phyloP scores from a whole-genome alignment of 2,113 vertebrate species.

The Myotis davidii region DNA sequence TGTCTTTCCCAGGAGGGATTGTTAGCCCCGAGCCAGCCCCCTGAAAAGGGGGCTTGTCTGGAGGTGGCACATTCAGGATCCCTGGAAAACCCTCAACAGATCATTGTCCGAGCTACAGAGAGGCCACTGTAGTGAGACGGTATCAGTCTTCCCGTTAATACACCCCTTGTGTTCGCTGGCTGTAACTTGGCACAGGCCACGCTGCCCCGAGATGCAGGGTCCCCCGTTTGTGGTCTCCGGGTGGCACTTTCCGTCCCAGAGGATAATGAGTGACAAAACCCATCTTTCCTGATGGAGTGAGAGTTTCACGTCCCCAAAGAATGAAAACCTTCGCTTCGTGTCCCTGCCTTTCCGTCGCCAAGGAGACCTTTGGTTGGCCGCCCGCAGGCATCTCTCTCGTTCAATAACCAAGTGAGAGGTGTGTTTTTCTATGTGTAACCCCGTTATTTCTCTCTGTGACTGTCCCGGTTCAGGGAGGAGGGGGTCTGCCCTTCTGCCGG shows the following conservation, averaged over 20 bases:
- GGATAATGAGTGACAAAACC: conserved; percentile 64
- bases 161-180: conserved; percentile 75
- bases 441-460: neutral
- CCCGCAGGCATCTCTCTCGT: conserved; percentile 14
- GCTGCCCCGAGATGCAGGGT: conserved; percentile 41
- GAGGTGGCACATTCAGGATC: conserved; percentile 70
- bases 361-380: conserved; percentile 35
- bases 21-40: conserved; percentile 61
- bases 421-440: neutral
- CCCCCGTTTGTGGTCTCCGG: conserved; percentile 45
- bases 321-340: conserved; percentile 37
- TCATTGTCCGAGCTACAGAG: conserved; percentile 72
- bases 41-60: conserved; percentile 57
- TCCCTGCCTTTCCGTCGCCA: conserved; percentile 34
- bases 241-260: conserved; percentile 39
- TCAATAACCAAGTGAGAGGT: conserved; percentile 59
- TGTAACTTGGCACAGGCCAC: conserved; percentile 53
- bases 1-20: conserved; percentile 57
- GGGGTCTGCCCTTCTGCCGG: neutral
- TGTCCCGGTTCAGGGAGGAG: neutral
- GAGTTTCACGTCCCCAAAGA: conserved; percentile 42
- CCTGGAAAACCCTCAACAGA: conserved; percentile 77
- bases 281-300: conserved; percentile 54
- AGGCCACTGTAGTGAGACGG: conserved; percentile 73
- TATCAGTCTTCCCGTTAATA: conserved; percentile 77